Evolutionary conservation across 92 coral and sea anemone genomes (phyloP), one percentile per base, ranked within the genome.

Genomic region (Zoanthus gigantus): DNA sequence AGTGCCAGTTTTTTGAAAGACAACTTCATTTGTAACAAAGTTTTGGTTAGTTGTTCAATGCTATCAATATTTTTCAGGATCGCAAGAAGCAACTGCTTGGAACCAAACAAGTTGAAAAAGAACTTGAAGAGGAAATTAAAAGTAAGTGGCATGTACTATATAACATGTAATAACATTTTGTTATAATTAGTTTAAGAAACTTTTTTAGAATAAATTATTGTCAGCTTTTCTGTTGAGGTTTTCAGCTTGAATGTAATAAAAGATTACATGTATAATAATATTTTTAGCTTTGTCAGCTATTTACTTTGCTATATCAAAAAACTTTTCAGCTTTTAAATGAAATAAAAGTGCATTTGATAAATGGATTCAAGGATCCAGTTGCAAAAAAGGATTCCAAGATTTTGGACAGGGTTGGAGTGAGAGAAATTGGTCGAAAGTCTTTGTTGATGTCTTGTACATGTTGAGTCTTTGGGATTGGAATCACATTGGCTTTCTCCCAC

Each of bases 401-500:
- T 17, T 18, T 48, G 32, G 42, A 17, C 32, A 52, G 63, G 34
- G 60, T 76, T 12, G 80, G 80, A 16, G 80, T 76, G 4, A 50
- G 80, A 52, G n/a, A 50, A 16, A 52, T 48, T 76, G 80, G 79
- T 1, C 63, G 58, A 61, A 75, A 75, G 79, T 75, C 79, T 73
- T 75, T 52, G 57, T 48, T 47, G 44, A 85, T 84, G 78, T 84
- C 56, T 53, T 23, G 76, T 23, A 84, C 88, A 1, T 45, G 88
- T 53, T 5, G 65, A 61, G 80, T 69, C 88, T 84, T 84, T 15
- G 80, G 78, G 16, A 37, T 31, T 4, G 82, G 82, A 17, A 85
- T 74, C 42, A 73, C 82, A 85, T 73, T 32, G n/a, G 88, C 82
- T 85, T 72, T 29, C 42, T 74, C 73, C 88, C 88, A 85, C 80